Conservation (phyloP, 2,888 invertebrate genomes). For the Volucella inflata region DNA sequence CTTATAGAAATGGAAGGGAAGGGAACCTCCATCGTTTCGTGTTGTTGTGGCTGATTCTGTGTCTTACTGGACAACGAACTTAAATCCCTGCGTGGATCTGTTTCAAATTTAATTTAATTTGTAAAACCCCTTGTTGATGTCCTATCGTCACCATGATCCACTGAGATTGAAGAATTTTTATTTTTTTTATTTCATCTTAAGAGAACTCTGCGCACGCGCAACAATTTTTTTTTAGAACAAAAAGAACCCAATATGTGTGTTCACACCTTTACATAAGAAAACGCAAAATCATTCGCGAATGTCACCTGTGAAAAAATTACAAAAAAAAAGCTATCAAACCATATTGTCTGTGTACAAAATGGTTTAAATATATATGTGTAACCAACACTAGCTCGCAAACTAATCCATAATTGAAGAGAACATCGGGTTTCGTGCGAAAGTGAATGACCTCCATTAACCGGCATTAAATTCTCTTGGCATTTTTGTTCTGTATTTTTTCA, state of each 20-base stretch:
- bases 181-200: background rate
- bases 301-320: conserved; percentile 54
- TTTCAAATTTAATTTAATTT: background rate
- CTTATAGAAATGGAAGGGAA: background rate
- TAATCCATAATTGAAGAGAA: conserved; percentile 71
- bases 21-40: no score
- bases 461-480: conserved; percentile 79
- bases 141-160: conserved; percentile 8
- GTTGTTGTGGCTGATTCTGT: background rate
- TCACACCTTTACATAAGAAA: conserved; percentile 39
- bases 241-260: background rate
- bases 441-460: conserved; percentile 84
- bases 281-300: conserved; percentile 68
- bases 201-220: conserved; percentile 40
- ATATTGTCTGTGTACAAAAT: conserved; percentile 31
- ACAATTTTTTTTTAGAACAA: conserved; percentile 21
- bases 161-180: background rate
- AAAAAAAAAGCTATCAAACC: conserved; percentile 20
- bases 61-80: conserved; percentile 1
- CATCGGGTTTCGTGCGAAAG: conserved; percentile 82
- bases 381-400: conserved; percentile 40
- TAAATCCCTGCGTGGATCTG: conserved; percentile 4
- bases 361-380: conserved; percentile 6
- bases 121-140: conserved; percentile 11
- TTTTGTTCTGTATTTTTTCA: conserved; percentile 18